Percentiles rank a stretch among this genome's conserved stretches.
Conservation (phyloP, 2,888 invertebrate species). For the Pristionchus arcanus region DNA sequence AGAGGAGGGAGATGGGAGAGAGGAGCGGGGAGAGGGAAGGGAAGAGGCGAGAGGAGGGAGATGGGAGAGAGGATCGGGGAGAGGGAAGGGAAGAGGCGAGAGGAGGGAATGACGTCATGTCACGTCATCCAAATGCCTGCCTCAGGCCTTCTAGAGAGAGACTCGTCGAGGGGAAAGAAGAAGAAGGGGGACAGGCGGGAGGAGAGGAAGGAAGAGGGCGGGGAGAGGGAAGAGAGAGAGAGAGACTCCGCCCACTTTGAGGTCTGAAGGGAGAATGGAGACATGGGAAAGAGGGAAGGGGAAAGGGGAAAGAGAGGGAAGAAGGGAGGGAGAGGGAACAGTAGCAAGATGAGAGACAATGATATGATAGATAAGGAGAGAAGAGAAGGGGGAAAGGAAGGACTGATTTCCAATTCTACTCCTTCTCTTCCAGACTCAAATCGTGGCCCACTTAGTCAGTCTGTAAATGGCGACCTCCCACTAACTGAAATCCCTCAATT, state of each 20-base stretch:
- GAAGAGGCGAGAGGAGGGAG: neutral
- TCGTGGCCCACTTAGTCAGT: too few relatives aligned
- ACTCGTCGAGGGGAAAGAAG: neutral
- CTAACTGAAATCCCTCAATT: neutral
- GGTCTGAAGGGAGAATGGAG: neutral
- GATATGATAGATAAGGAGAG: neutral
- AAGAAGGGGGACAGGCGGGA: neutral
- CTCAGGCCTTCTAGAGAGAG: constrained; percentile 31
- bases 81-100: neutral
- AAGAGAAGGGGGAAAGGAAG: neutral
- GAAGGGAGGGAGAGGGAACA: neutral
- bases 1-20: neutral
- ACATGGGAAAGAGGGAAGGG: neutral
- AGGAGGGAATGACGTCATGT: neutral
- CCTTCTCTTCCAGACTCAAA: neutral
- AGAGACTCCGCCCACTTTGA: neutral
- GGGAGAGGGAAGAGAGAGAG: neutral
- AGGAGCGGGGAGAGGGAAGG: neutral
- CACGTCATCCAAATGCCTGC: constrained; percentile 34
- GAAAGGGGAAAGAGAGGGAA: neutral
- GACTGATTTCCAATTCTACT: neutral
- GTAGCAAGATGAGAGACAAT: neutral
- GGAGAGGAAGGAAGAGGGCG: neutral
- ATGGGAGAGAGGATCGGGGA: neutral
- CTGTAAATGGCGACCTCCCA: neutral